Conservation (phyloP, 2,888 invertebrate genomes). For the Zele albiditarsus region DNA sequence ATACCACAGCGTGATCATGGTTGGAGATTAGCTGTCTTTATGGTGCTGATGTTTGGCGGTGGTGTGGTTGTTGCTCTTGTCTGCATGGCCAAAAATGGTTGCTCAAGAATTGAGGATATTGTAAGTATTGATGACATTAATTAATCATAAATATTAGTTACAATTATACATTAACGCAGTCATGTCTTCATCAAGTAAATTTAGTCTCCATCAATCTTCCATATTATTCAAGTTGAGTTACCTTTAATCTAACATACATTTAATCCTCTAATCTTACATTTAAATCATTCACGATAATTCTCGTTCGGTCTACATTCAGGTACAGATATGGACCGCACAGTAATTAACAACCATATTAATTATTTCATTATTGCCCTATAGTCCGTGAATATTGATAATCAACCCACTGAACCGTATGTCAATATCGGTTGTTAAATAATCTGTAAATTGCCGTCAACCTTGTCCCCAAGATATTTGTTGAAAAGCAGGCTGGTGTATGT, state of each 20-base stretch:
- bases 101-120: constrained; percentile 69
- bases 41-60: constrained; percentile 68
- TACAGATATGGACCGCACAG: too few relatives aligned
- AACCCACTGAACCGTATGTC: not conserved
- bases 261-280: too few relatives aligned
- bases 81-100: constrained; percentile 67
- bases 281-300: too few relatives aligned
- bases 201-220: too few relatives aligned
- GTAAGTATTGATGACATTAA: constrained; percentile 61
- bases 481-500: not conserved
- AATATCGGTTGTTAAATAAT: constrained; percentile 1
- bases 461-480: not conserved
- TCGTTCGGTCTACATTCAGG: too few relatives aligned
- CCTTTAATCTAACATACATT: too few relatives aligned
- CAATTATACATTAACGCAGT: not conserved
- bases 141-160: not conserved
- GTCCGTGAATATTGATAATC: too few relatives aligned
- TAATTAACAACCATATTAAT: not conserved
- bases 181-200: too few relatives aligned
- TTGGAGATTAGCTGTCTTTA: constrained; percentile 68
- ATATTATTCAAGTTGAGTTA: too few relatives aligned
- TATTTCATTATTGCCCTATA: not conserved
- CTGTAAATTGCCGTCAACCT: not conserved
- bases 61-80: constrained; percentile 68
- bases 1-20: constrained; percentile 68